These are phyloP conservation scores for Drosophila trapezifrons DNA, from an alignment of 1,140 invertebrate species.

Conservation along the genomic window DNA sequence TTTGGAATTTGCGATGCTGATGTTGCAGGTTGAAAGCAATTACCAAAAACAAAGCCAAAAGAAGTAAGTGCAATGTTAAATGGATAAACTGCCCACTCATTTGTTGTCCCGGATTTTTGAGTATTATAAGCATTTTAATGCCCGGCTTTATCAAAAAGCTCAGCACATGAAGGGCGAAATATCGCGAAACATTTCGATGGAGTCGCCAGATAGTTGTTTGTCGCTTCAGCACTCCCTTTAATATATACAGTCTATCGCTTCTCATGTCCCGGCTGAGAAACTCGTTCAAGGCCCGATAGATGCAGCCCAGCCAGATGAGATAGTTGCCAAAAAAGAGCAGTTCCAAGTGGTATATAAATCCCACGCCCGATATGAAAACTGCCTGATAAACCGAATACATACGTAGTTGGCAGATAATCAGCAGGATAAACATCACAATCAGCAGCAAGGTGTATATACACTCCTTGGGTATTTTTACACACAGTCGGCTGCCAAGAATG, in stretches of 20 bases:
- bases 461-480: constrained; percentile 41
- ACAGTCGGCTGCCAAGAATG: constrained; percentile 39
- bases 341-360: constrained; percentile 50
- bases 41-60: constrained; percentile 26
- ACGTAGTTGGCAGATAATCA: constrained; percentile 41
- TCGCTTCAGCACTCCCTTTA: constrained; percentile 29
- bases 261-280: constrained; percentile 48
- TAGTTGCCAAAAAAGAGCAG: constrained; percentile 63
- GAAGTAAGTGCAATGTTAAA: constrained; percentile 18
- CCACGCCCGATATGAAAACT: constrained; percentile 48
- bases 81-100: constrained; percentile 20
- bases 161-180: constrained; percentile 49
- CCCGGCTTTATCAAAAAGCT: constrained; percentile 37
- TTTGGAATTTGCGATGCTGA: constrained; percentile 38
- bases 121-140: neutral
- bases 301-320: constrained; percentile 55
- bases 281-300: constrained; percentile 49
- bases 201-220: constrained; percentile 29
- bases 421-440: constrained; percentile 19
- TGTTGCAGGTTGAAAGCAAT: constrained; percentile 33
- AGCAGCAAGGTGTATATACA: constrained; percentile 39
- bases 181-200: constrained; percentile 40
- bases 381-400: constrained; percentile 59
- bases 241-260: constrained; percentile 18
- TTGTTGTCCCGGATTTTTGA: neutral